Base-by-base conservation (phyloP, 2,113 vertebrate species). In the Chlorodrepanis virens region DNA sequence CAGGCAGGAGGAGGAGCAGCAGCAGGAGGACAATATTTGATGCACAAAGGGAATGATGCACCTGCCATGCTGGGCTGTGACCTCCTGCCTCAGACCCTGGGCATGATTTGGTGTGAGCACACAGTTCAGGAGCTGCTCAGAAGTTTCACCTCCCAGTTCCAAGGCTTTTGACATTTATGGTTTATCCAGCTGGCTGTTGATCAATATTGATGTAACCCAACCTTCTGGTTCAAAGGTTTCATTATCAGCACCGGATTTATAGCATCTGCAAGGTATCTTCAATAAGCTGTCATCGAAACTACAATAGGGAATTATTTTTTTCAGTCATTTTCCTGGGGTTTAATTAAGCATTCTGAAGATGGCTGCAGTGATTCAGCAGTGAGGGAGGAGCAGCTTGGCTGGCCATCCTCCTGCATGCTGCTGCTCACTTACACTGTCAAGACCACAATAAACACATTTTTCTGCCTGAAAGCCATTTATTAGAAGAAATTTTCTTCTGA, bases 321-420 rank as follows among this genome's bases (percentile, higher is more conserved):
- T 0, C 22, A 39, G 11, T 60, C 1, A 18, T 59, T 76, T 86
- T 68, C 40, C 44, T 28, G 24, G 7, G 27, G 27, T 84, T 82
- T 81, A 89, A 87, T 60, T 64, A 61, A 84, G 31, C 35, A 89
- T 63, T 82, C 71, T 89, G n/a, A n/a, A 92, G 77, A 65, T 19
- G 28, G 72, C 50, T 37, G 56, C 65, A n/a, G 28, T n/a, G 83
- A 80, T 61, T 47, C 59, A 80, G 56, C 44, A 93, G 67, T 18
- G 40, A 59, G 1, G 14, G 6, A 11, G 28, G 28, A 65, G 28
- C 27, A 81, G n/a, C 77, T 10, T 24, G 21, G 23, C 1, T 29
- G 19, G 20, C 52, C 56, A 20, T 16, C 15, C 22, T 49, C 50
- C 49, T 75, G 52, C 44, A 18, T 1, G 3, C 8, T 56, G 25